Evolutionary conservation across 92 coral and sea anemone genomes (phyloP), one percentile per base, ranked within the genome.

Genomic region (Actinernus sp.): DNA sequence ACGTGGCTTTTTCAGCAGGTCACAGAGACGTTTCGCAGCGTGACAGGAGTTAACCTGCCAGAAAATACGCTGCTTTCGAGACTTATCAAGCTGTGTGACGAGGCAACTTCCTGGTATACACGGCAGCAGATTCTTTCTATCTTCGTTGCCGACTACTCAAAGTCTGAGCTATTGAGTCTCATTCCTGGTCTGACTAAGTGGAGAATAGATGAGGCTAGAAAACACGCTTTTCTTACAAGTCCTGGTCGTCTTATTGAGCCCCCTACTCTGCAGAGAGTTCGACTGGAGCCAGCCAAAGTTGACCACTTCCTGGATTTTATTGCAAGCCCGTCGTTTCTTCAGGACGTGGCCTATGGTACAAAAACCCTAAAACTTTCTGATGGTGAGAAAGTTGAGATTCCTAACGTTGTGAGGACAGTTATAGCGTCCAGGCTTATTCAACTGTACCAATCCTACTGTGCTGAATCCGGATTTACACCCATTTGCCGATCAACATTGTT

Each of bases 241-340:
- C 82, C 82, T 20, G 82, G 82, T 10, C 58, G 62, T 21, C 38
- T 52, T n/a, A 38, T 74, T 29, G 51, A n/a, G n/a, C n/a, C n/a
- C n/a, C n/a, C n/a, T n/a, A n/a, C n/a, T n/a, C n/a, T n/a, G n/a
- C n/a, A n/a, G n/a, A n/a, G n/a, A n/a, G n/a, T n/a, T n/a, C n/a
- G n/a, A n/a, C n/a, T n/a, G n/a, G n/a, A n/a, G n/a, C n/a, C n/a
- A n/a, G n/a, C n/a, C n/a, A 77, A 58, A 43, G 77, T 66, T 2
- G 84, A 77, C 29, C 76, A 77, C 49, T 77, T 77, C 22, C 22
- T 67, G 32, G 50, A 77, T 48, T 67, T 77, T 38, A 77, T 77
- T n/a, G 48, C 73, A 11, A 50, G 63, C 14, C 81, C 73, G 3
- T 18, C 49, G 26, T 73, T 43, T 56, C 47, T 19, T 17, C 63